Percentiles rank a stretch among this genome's conserved stretches.
phyloP scores from a whole-genome alignment of 30 jellyfish, hydroid and myxozoan species.

The Sanderia malayensis region DNA sequence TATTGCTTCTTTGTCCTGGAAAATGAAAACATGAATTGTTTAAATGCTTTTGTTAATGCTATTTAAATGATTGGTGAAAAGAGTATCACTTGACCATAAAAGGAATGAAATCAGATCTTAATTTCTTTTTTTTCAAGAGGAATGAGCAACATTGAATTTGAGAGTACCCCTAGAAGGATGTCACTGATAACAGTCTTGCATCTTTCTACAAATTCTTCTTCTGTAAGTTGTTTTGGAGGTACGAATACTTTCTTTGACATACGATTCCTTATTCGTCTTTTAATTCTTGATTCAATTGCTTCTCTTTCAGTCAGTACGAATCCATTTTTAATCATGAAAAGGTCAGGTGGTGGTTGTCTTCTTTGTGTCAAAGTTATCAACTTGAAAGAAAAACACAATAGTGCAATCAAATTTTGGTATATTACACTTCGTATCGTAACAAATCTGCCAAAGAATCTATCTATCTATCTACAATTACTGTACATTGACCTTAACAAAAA shows the following conservation, averaged over 20 bases:
- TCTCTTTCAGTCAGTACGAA: slow-evolving; percentile 82
- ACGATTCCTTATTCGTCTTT: slow-evolving; percentile 59
- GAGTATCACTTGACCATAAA: too few relatives aligned
- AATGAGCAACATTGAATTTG: too few relatives aligned
- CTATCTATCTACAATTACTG: too few relatives aligned
- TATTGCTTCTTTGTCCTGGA: slow-evolving; percentile 83
- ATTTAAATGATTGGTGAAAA: too few relatives aligned
- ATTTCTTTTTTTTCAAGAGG: too few relatives aligned
- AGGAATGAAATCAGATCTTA: too few relatives aligned
- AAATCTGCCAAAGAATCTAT: too few relatives aligned
- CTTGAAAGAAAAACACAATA: slow-evolving; percentile 31
- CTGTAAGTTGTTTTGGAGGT: slow-evolving; percentile 68
- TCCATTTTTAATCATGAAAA: slow-evolving; percentile 81
- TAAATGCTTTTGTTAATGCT: background rate
- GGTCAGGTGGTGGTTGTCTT: slow-evolving; percentile 97
- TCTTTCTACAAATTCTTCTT: slow-evolving; percentile 66
- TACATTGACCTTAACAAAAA: too few relatives aligned
- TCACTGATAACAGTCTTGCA: slow-evolving; percentile 66
- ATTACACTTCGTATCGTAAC: too few relatives aligned
- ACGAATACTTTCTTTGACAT: slow-evolving; percentile 59
- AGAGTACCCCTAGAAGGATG: slow-evolving; percentile 79
- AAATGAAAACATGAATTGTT: background rate
- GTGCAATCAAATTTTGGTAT: background rate
- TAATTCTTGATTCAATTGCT: slow-evolving; percentile 59
- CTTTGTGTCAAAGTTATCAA: slow-evolving; percentile 83